Percentiles rank a stretch among this genome's conserved stretches.
Evolutionary conservation across 2,113 vertebrate genomes (phyloP).

Genomic region (Erpornis zantholeuca): DNA sequence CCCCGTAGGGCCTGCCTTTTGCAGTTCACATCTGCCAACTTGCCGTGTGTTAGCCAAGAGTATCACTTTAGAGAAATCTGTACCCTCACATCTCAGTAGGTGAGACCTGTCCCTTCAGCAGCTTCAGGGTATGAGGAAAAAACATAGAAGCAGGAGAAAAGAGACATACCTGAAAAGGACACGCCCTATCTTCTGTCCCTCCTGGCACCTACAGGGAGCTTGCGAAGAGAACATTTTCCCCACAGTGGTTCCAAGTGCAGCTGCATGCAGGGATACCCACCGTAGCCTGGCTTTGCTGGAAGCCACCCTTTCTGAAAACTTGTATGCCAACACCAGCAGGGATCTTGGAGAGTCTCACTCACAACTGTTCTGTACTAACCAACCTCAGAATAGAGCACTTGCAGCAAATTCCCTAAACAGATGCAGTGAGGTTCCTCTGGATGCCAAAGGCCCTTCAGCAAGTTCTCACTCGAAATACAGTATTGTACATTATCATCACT

Average conservation of each 20-base stretch:
- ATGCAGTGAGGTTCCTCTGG: rapidly evolving
- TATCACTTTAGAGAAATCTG: not conserved
- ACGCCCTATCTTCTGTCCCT: not conserved
- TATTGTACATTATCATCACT: not conserved
- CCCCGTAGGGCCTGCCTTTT: not conserved
- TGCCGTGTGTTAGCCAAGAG: not conserved
- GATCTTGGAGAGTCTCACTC: not conserved
- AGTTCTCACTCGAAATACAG: not conserved
- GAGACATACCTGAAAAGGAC: not conserved
- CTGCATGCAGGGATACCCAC: not conserved
- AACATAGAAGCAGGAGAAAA: not conserved
- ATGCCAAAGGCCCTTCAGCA: not conserved
- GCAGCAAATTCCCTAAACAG: not conserved
- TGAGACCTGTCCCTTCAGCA: not conserved
- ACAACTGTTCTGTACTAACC: not conserved
- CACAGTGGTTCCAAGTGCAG: not conserved
- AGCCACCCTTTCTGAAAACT: not conserved
- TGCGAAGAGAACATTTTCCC: rapidly evolving
- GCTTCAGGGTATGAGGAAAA: not conserved
- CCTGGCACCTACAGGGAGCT: not conserved
- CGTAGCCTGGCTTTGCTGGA: not conserved
- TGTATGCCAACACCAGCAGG: not conserved
- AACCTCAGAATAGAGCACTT: not conserved
- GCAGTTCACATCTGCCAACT: not conserved
- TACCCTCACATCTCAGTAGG: not conserved